Base-by-base conservation (phyloP, 2,797 vertebrate species). In the Crocodylus rhombifer region DNA sequence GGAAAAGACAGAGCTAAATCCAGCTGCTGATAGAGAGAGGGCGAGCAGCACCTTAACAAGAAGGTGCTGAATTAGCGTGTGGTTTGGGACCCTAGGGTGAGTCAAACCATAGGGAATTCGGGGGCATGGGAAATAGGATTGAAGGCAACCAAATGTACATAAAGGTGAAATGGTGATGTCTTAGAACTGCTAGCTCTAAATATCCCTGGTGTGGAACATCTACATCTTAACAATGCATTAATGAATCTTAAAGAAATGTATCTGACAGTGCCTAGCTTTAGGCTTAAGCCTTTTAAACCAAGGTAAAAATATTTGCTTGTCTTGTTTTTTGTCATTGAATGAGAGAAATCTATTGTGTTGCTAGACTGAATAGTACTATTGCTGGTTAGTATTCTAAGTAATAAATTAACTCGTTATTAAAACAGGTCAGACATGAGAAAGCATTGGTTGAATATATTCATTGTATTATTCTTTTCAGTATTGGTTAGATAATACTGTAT, bases 351-450 rank as follows among this genome's bases (percentile, higher is more conserved):
- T 25, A 26, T 62, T 23, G 25, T 26, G 62, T 63, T 64, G 51
- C 51, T 88, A 92, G 91, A 71, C 63, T 3, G 82, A 80, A 8
- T 77, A 81, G 95, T 94, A 82, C 90, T 93, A 76, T 84, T 93
- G 76, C 42, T 26, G 16, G 51, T 80, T 84, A 94, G 77, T 92
- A 55, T 91, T 94, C 76, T 95, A 0, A 95, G 88, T 91, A 87
- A 82, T 94, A 93, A 93, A 93, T 86, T 89, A 92, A 10, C 90
- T 95, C 90, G 6, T 90, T 84, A 13, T 25, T 91, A 86, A 36
- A 85, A n/a, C 69, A 95, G 86, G 92, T 89, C 90, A 94, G 90
- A 95, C 92, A 20, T 30, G 91, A 82, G 77, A 81, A 83, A 83
- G 25, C n/a, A 3, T 62, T 42, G 33, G 82, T 91, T 88, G 77